These are phyloP conservation scores for Ciona savignyi DNA, from an alignment of 23 tunicate species.

Conservation along the genomic window DNA sequence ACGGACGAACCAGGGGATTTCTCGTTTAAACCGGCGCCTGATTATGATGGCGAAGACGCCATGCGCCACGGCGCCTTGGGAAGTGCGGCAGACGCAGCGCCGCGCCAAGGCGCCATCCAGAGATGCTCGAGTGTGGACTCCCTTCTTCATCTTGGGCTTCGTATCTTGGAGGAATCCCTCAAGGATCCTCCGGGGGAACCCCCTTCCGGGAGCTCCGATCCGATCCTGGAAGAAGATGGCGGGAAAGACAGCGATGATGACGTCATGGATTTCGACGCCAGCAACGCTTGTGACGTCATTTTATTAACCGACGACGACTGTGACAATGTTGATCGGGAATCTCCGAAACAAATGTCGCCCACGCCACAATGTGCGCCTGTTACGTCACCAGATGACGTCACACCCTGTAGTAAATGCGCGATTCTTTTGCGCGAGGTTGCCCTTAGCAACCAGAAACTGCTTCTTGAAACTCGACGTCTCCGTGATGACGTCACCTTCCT, in stretches of 20 bases:
- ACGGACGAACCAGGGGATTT: background rate
- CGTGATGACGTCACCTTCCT: slow-evolving; percentile 3
- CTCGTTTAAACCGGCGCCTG: background rate
- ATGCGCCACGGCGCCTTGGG: background rate
- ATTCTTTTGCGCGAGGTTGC: background rate
- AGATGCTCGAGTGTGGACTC: slow-evolving; percentile 26
- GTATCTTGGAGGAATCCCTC: slow-evolving; percentile 1
- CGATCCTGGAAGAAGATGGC: slow-evolving; percentile 13
- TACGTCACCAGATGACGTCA: background rate
- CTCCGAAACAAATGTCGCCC: background rate
- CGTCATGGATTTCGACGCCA: background rate
- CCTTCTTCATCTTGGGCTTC: slow-evolving; percentile 12
- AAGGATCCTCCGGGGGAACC: background rate
- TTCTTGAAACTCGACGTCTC: background rate
- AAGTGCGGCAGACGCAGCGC: background rate
- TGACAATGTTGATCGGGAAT: background rate
- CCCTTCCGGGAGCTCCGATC: background rate
- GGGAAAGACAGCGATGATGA: background rate
- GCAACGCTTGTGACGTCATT: background rate
- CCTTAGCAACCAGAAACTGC: background rate
- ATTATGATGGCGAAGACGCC: background rate
- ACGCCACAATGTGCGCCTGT: background rate
- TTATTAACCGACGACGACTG: background rate
- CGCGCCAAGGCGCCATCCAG: background rate
- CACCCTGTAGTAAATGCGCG: slow-evolving; percentile 1